These are phyloP conservation scores for Anthopleura sola DNA, from an alignment of 64 coral and sea anemone genomes.

Conservation along the genomic window DNA sequence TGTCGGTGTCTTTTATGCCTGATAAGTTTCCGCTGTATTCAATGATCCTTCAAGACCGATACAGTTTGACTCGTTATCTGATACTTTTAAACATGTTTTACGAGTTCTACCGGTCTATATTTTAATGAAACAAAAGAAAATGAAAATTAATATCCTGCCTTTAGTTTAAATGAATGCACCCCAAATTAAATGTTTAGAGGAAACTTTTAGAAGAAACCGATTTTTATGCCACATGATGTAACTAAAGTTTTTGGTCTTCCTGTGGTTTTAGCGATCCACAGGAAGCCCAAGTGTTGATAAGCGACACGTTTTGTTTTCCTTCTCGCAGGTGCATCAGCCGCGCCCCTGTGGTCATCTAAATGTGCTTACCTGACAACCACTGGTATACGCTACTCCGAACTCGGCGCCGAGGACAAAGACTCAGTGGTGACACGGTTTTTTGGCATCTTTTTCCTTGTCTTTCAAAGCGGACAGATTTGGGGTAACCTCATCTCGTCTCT, in stretches of 20 bases:
- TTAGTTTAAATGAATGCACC: no score
- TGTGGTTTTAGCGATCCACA: background rate
- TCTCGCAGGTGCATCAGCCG: slow-evolving; percentile 64
- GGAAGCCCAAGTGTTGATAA: background rate
- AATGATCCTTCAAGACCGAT: no score
- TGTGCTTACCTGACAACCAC: slow-evolving; percentile 94
- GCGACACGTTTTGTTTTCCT: background rate
- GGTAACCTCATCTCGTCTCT: slow-evolving; percentile 92
- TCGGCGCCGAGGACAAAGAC: slow-evolving; percentile 69
- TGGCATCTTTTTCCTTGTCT: slow-evolving; percentile 89
- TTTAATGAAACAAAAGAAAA: no score
- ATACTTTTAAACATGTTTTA: no score
- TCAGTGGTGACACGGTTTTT: slow-evolving; percentile 92
- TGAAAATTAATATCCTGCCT: no score
- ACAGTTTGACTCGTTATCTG: no score
- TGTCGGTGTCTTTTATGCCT: no score
- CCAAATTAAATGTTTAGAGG: no score
- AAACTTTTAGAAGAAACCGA: no score
- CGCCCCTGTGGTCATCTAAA: slow-evolving; percentile 94
- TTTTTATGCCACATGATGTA: no score
- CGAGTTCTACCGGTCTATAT: no score
- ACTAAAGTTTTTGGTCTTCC: background rate
- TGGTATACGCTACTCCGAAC: slow-evolving; percentile 80
- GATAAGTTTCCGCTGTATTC: no score
- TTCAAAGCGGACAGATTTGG: slow-evolving; percentile 92